Evolutionary conservation across 2,113 vertebrate species (phyloP).

Genomic region (Bubo bubo): DNA sequence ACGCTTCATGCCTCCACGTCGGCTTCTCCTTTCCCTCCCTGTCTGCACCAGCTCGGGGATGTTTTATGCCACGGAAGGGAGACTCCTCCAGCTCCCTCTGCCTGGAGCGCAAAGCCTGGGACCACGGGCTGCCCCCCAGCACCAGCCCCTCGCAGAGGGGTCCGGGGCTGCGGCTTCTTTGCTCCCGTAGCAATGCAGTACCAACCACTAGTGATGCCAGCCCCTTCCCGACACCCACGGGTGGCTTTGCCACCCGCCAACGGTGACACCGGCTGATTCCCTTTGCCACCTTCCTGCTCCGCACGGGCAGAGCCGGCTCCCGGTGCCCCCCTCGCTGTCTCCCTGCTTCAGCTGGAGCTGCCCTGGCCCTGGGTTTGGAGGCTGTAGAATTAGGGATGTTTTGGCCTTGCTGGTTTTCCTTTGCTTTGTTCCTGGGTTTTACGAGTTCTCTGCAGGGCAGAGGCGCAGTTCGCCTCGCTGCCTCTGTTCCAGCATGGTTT

Average conservation of each 20-base stretch:
- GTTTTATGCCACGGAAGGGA: background rate
- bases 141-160: background rate
- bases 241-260: background rate
- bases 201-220: slow-evolving; percentile 40
- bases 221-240: background rate
- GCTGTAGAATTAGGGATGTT: background rate
- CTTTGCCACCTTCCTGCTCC: background rate
- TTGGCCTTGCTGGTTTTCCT: background rate
- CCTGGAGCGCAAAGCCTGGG: background rate
- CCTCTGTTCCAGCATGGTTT: background rate
- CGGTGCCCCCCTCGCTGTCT: accelerated
- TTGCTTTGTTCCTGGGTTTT: background rate
- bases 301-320: background rate
- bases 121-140: background rate
- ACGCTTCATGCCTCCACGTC: background rate
- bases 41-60: background rate
- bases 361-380: background rate
- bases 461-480: accelerated
- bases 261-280: background rate
- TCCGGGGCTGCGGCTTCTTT: background rate
- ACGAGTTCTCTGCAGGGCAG: background rate
- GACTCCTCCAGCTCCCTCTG: background rate
- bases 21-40: background rate
- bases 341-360: background rate
- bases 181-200: background rate